phyloP scores from a whole-genome alignment of 2,888 invertebrate genomes.

The Agrypnus murinus region DNA sequence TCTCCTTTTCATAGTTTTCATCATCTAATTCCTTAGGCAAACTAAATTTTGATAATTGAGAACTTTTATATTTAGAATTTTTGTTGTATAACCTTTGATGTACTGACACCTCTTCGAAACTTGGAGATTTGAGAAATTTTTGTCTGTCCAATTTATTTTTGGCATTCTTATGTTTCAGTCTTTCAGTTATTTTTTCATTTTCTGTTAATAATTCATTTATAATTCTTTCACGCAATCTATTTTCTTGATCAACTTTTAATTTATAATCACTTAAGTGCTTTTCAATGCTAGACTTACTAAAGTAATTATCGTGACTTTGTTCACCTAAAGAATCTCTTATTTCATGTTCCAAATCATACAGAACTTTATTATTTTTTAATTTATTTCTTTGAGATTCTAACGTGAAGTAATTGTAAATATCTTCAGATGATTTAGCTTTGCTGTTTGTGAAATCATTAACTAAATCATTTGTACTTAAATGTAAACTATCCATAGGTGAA shows the following conservation, averaged over 20 bases:
- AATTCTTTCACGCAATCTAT: conserved; percentile 64
- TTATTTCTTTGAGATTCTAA: neutral
- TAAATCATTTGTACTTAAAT: conserved; percentile 9
- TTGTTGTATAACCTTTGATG: conserved; percentile 36
- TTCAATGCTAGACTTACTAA: conserved; percentile 28
- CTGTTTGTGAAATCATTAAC: conserved; percentile 35
- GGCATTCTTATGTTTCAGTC: conserved; percentile 30
- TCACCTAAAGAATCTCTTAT: neutral
- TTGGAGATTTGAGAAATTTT: conserved; percentile 36
- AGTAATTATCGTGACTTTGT: neutral
- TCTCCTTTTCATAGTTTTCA: conserved; percentile 8
- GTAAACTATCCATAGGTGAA: neutral
- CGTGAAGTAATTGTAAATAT: conserved; percentile 51
- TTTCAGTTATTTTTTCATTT: conserved; percentile 63
- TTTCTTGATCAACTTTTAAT: conserved; percentile 65
- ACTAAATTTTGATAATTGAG: conserved; percentile 10
- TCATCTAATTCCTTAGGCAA: conserved; percentile 10
- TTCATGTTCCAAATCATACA: no score
- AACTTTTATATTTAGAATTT: conserved; percentile 53
- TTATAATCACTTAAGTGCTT: conserved; percentile 61
- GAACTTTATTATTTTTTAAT: neutral
- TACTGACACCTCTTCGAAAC: conserved; percentile 48
- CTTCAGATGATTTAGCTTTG: conserved; percentile 64
- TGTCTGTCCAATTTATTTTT: conserved; percentile 15
- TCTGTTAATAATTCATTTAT: conserved; percentile 65